These are phyloP conservation scores for Piezodorus guildinii DNA, from an alignment of 1,140 invertebrate genomes.

Conservation along the genomic window DNA sequence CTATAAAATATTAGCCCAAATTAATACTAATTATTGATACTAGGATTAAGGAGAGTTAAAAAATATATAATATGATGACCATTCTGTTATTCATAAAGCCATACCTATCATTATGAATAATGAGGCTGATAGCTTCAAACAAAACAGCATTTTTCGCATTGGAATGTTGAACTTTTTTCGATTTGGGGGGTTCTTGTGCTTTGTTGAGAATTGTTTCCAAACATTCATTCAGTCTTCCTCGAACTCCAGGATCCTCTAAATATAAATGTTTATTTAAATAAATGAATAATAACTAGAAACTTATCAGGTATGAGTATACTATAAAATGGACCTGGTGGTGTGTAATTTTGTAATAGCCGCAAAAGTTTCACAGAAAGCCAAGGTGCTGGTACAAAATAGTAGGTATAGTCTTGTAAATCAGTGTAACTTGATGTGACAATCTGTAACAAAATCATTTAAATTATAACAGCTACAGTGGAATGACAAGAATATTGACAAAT, in stretches of 20 bases:
- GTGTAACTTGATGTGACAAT: constrained; percentile 97
- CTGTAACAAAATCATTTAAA: constrained; percentile 36
- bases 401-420: constrained; percentile 98
- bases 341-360: constrained; percentile 94
- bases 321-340: constrained; percentile 60
- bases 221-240: constrained; percentile 92
- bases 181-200: constrained; percentile 98
- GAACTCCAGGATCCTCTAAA: constrained; percentile 83
- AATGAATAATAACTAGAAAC: not conserved
- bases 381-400: constrained; percentile 99
- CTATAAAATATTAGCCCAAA: no score
- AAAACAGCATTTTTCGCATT: constrained; percentile 99
- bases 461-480: no score
- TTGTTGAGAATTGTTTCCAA: constrained; percentile 99
- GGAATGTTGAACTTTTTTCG: constrained; percentile 99
- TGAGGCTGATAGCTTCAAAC: constrained; percentile 98
- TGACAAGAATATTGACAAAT: no score
- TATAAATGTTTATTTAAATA: constrained; percentile 4
- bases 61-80: not conserved
- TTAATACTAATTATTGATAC: no score
- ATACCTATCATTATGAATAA: constrained; percentile 93
- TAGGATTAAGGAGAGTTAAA: no score
- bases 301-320: not conserved
- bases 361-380: constrained; percentile 98
- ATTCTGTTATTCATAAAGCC: not conserved